Base-by-base conservation (phyloP, 2,888 invertebrate genomes). In the Melanchra persicariae region DNA sequence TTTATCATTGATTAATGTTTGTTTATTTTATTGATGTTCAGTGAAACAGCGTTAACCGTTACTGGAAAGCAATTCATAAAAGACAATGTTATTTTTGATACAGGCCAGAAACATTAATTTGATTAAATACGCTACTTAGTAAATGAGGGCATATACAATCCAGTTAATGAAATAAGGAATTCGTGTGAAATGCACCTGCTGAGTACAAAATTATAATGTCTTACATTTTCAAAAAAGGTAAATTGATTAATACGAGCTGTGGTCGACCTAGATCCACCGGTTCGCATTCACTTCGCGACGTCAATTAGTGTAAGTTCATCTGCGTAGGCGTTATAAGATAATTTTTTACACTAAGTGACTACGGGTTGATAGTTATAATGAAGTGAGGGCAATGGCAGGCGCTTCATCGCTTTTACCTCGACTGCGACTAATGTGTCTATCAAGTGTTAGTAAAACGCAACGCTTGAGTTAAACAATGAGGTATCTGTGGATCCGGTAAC, bases 281-380 rank as follows among this genome's bases (percentile, higher is more conserved):
- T 59, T 59, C 43, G 43, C 47, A 55, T 49, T 52, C 47, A 57
- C 30, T 52, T 26, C 61, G 34, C 45, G 45, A 30, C 40, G 55
- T 30, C 65, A 76, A 65, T 76, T 62, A 76, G 47, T 49, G 51
- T 69, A 75, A 61, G 52, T 52, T 76, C 43, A 59, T 58, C 65
- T 52, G 43, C 37, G 67, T 67, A 49, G 67, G 51, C 62, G 67
- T 26, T 58, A 57, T 57, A 57, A 60, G 34, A 65, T 47, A 67
- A n/a, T 58, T 51, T 64, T 43, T 47, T 43, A 43, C 19, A 47
- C 15, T 72, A 19, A 61, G 34, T 69, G 37, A 57, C 19, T 24
- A 45, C 45, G 15, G 15, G 45, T 45, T 45, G 19, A 45, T 45
- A 45, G 8, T 19, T 8, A 19, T 66, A 37, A 40, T 45, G 26